Conservation (phyloP, 2,888 invertebrate species). For the Melanostoma scalare region DNA sequence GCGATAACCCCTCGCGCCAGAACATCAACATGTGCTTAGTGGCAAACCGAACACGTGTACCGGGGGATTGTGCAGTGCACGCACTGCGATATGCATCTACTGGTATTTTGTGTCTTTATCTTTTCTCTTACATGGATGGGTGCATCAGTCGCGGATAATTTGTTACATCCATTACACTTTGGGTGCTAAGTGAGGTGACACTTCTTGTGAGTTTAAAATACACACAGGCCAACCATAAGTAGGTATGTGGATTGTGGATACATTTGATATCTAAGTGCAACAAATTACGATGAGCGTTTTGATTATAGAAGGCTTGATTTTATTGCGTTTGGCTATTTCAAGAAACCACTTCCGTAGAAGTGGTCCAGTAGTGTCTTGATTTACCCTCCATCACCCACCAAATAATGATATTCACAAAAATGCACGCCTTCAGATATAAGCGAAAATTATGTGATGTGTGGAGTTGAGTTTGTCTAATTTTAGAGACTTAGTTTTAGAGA, state of each 20-base stretch:
- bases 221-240: slow-evolving; percentile 14
- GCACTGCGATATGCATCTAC: slow-evolving; percentile 12
- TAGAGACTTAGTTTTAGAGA: background rate
- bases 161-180: slow-evolving; percentile 43
- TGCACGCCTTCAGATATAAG: slow-evolving; percentile 35
- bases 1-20: slow-evolving; percentile 38
- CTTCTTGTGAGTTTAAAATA: slow-evolving; percentile 25
- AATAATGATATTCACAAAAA: background rate
- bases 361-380: background rate
- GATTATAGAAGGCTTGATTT: slow-evolving; percentile 26
- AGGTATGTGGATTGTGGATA: slow-evolving; percentile 19
- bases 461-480: slow-evolving; percentile 17
- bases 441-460: background rate
- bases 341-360: slow-evolving; percentile 22
- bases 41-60: slow-evolving; percentile 49
- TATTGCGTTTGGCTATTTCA: slow-evolving; percentile 24
- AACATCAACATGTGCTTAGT: slow-evolving; percentile 54
- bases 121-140: slow-evolving; percentile 24
- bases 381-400: background rate
- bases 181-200: slow-evolving; percentile 47
- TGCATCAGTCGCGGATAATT: slow-evolving; percentile 35
- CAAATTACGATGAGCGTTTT: slow-evolving; percentile 12
- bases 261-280: slow-evolving; percentile 6
- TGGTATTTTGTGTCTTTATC: slow-evolving; percentile 14
- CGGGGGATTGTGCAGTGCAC: slow-evolving; percentile 13